phyloP scores from a whole-genome alignment of 1,140 invertebrate species.

The Pemphigus obesinymphae region DNA sequence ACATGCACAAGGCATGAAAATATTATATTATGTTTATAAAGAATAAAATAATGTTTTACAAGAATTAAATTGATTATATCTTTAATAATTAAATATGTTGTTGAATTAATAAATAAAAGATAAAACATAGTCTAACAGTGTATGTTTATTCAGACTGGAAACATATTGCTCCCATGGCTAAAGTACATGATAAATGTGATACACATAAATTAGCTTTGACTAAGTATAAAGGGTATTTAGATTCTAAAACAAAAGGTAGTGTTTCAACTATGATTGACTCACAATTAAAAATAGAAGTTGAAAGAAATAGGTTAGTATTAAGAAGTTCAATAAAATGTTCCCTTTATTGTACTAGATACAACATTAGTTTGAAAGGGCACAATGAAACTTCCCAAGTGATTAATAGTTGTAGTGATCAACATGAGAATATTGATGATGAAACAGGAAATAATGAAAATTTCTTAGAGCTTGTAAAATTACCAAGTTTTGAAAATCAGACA shows the following conservation, averaged over 20 bases:
- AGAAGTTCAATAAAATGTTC: not conserved
- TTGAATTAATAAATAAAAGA: no score
- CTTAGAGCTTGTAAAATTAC: slow-evolving; percentile 3
- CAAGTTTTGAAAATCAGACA: not conserved
- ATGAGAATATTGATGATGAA: no score
- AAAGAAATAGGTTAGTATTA: not conserved
- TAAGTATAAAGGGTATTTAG: not conserved
- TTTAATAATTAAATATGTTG: no score
- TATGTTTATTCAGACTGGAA: slow-evolving; percentile 13
- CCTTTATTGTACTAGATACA: not conserved
- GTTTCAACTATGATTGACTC: slow-evolving; percentile 14
- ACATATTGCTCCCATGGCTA: not conserved
- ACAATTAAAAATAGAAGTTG: slow-evolving; percentile 5
- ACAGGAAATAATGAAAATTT: no score
- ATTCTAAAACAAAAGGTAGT: slow-evolving; percentile 3
- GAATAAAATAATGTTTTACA: no score
- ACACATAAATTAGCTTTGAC: not conserved
- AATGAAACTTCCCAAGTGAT: no score
- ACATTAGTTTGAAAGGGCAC: not conserved
- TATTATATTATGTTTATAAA: no score
- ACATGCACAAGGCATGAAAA: no score
- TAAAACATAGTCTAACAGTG: no score
- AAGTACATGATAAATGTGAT: slow-evolving; percentile 10
- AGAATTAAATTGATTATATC: no score
- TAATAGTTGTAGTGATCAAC: no score